These are phyloP conservation scores for Xenus cinereus DNA, from an alignment of 2,113 vertebrate genomes.

Conservation along the genomic window DNA sequence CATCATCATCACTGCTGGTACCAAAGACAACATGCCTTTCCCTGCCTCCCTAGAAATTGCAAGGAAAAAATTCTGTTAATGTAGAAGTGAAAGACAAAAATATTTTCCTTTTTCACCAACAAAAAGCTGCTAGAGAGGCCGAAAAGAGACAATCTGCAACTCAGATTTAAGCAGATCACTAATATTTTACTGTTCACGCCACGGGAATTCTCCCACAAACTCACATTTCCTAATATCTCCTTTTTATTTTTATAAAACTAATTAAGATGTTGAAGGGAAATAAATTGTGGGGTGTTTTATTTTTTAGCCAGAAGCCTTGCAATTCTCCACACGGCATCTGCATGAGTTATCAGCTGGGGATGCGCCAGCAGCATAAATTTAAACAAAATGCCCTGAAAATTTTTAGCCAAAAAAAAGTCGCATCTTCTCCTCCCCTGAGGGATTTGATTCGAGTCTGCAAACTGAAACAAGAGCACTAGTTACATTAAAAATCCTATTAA, in stretches of 20 bases:
- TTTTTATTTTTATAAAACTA: conserved; percentile 32
- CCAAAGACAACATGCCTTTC: not conserved
- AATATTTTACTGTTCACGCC: not conserved
- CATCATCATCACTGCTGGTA: not conserved
- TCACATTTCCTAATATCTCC: not conserved
- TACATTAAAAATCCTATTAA: conserved; percentile 29
- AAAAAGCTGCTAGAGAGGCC: not conserved
- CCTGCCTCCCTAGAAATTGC: not conserved
- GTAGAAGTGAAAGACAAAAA: not conserved
- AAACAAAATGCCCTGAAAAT: conserved; percentile 3
- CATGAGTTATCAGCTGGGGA: conserved; percentile 29
- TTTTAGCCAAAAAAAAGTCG: not conserved
- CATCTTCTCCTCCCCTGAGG: not conserved
- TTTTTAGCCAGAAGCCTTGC: conserved; percentile 1
- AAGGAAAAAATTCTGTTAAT: not conserved
- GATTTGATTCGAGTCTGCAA: not conserved
- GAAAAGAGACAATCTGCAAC: not conserved
- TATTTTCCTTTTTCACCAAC: not conserved
- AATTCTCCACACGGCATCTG: conserved; percentile 23
- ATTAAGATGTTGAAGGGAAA: conserved; percentile 46
- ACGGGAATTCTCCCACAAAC: not conserved
- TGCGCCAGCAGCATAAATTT: conserved; percentile 34
- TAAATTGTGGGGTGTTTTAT: not conserved
- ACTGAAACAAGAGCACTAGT: not conserved
- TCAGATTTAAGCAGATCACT: not conserved